Base-by-base conservation (phyloP, 1,140 invertebrate genomes). In the Leptoteleia sp. region DNA sequence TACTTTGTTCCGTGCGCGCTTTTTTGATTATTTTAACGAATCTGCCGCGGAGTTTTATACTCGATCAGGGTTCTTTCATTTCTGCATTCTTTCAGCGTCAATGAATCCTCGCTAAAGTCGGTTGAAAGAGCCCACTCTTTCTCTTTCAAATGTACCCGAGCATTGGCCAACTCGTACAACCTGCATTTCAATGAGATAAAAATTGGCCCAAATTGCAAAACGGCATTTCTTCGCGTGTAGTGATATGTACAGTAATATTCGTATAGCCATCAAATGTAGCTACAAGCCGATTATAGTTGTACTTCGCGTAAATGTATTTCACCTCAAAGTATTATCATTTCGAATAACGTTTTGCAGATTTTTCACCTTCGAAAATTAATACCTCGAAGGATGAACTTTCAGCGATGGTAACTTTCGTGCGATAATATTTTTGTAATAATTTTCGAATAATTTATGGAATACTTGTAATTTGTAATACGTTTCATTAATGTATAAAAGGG, bases 201-300 rank as follows among this genome's bases (percentile, higher is more conserved):
- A 64, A 64, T 64, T 64, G 37, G 29, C 13, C 47, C 47, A 43
- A 65, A 65, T 65, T 65, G 47, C 33, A 33, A 52, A 31, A 65
- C 29, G 61, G 61, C 52, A 65, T 65, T 65, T 65, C 45, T 52
- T 65, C 27, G 45, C 61, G 61, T 65, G 61, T 27, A 43, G 6
- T 42, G 25, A 42, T 52, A 42, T 31, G 13, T 35, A 37, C 29
- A 15, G 29, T 27, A 47, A 37, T 27, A 37, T 37, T 61, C 12
- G 12, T 29, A 17, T 17, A 40, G 11, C 22, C 25, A 48, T 35
- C 22, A 35, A 52, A 37, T 7, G 15, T 22, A 45, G 15, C 42
- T 25, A 37, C 27, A 17, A 50, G 22, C 38, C 5, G 25, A 35
- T 45, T 67, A 38, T 67, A 54, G 45, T 42, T 43, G 13, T 27